Evolutionary conservation across 1,140 invertebrate species (phyloP).

Genomic region (Temnothorax longispinosus): DNA sequence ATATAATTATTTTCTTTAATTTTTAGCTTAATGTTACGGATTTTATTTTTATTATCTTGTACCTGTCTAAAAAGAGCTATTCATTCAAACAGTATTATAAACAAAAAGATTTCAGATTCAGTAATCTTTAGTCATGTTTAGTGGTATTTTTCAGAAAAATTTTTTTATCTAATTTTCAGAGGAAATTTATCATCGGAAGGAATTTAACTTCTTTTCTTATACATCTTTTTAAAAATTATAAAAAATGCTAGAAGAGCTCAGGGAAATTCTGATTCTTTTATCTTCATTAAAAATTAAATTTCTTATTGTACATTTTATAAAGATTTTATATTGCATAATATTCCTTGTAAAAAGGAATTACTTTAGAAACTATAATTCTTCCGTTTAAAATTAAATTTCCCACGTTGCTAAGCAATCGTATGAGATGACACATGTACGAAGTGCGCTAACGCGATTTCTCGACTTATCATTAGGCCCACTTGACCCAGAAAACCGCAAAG

Average conservation of each 20-base stretch:
- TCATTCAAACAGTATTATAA: neutral
- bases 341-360: neutral
- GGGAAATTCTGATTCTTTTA: neutral
- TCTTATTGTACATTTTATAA: neutral
- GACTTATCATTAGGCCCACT: neutral
- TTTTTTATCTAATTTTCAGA: neutral
- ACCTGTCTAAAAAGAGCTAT: neutral
- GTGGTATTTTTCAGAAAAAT: neutral
- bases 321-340: neutral
- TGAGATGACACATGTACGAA: neutral
- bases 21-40: neutral
- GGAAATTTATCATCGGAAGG: neutral
- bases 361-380: neutral
- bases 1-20: neutral
- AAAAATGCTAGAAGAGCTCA: neutral
- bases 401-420: neutral
- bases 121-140: neutral
- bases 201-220: neutral
- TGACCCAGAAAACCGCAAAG: slow-evolving; percentile 1
- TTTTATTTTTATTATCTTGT: neutral
- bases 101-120: neutral
- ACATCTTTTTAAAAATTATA: neutral
- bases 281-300: neutral
- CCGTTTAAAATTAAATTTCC: neutral
- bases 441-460: neutral